A percentile compares a stretch with the other conserved stretches of the same genome.
Conservation (phyloP, 2,797 vertebrate species). For the Dicrostonyx torquatus region DNA sequence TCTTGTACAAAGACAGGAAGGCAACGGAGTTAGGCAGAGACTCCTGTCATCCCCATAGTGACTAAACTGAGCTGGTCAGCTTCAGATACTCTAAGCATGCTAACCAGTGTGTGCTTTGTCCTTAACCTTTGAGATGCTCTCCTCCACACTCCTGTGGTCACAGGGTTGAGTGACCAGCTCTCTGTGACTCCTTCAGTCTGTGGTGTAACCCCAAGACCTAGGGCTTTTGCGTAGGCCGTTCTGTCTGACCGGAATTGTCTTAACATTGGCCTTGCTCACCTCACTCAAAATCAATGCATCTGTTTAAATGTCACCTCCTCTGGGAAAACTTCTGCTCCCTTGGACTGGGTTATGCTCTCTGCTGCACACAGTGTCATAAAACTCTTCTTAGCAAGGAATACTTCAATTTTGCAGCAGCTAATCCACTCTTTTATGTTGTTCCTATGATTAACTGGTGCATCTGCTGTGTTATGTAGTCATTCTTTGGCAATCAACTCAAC, state of each 20-base stretch:
- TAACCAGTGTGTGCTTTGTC: not conserved
- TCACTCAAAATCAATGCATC: slow-evolving; percentile 23
- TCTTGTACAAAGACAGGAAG: slow-evolving; percentile 36
- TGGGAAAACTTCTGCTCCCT: slow-evolving; percentile 5
- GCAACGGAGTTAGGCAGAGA: not conserved
- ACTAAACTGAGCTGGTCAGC: not conserved
- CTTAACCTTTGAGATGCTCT: not conserved
- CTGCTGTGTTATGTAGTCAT: not conserved
- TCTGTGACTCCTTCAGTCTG: not conserved
- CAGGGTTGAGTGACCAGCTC: not conserved
- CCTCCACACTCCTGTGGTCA: not conserved
- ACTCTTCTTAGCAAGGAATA: not conserved
- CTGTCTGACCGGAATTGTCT: not conserved
- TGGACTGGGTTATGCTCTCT: not conserved
- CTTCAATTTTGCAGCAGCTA: not conserved
- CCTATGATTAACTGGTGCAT: slow-evolving; percentile 13
- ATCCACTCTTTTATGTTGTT: not conserved
- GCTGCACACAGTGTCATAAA: not conserved
- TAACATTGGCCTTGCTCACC: not conserved
- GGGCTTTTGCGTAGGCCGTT: not conserved
- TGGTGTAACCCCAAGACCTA: not conserved
- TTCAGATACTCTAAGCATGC: not conserved
- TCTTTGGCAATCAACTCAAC: not conserved
- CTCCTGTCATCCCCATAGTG: not conserved
- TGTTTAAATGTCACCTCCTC: slow-evolving; percentile 36